Evolutionary conservation across 2,797 vertebrate species (phyloP).

Genomic region (Onychomys torridus): DNA sequence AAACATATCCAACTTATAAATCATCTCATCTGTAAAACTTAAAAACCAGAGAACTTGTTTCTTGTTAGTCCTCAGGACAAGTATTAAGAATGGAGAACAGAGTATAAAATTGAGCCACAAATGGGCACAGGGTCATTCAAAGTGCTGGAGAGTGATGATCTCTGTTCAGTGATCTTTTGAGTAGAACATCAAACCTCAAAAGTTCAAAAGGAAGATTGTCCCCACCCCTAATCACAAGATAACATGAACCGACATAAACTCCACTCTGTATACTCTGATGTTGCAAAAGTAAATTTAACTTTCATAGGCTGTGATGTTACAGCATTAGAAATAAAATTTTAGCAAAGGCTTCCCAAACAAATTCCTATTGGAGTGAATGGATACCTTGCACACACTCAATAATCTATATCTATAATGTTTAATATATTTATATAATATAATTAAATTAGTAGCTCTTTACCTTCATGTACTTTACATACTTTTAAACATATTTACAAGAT

Average conservation of each 20-base stretch:
- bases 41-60: conserved; percentile 18
- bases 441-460: not conserved
- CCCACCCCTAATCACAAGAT: not conserved
- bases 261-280: not conserved
- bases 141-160: not conserved
- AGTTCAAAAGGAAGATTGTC: not conserved
- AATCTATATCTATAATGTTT: not conserved
- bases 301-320: not conserved
- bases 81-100: not conserved
- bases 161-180: not conserved
- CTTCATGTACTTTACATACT: not conserved
- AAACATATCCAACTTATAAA: conserved; percentile 37
- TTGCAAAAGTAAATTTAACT: not conserved
- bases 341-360: conserved; percentile 19
- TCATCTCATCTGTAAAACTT: conserved; percentile 38
- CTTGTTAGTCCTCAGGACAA: conserved; percentile 1
- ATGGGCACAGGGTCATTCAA: not conserved
- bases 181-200: not conserved
- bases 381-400: not conserved
- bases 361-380: not conserved
- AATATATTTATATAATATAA: not conserved
- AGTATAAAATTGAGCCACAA: conserved; percentile 9
- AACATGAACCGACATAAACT: conserved; percentile 6
- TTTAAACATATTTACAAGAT: conserved; percentile 28
- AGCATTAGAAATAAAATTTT: conserved; percentile 28